Evolutionary conservation across 2,797 vertebrate species (phyloP).

Genomic region (Aeoliscus strigatus): DNA sequence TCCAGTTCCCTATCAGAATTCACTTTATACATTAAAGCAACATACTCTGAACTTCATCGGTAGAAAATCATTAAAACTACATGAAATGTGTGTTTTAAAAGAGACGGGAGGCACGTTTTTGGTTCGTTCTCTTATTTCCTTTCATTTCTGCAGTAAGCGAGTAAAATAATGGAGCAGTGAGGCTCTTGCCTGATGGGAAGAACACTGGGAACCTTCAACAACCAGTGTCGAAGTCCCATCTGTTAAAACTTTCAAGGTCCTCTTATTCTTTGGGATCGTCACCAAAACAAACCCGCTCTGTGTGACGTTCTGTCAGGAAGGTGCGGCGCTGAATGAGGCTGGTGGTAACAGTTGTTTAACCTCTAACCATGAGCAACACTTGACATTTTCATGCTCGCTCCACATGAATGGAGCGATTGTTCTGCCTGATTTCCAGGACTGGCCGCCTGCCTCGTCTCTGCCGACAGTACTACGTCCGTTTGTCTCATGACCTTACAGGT

Average conservation of each 20-base stretch:
- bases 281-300: conserved; percentile 39
- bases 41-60: too few species aligned
- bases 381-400: conserved; percentile 55
- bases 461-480: conserved; percentile 43
- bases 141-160: too few species aligned
- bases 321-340: conserved; percentile 3
- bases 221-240: conserved; percentile 4
- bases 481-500: conserved; percentile 62
- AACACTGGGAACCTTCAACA: not conserved
- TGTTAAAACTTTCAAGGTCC: conserved; percentile 26
- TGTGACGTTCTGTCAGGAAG: conserved; percentile 14
- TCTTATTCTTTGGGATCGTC: conserved; percentile 4
- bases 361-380: conserved; percentile 56
- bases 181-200: not conserved
- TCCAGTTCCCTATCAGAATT: too few species aligned
- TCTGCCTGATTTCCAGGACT: conserved; percentile 48
- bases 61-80: too few species aligned
- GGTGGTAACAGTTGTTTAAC: conserved; percentile 51
- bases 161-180: too few species aligned
- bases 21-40: too few species aligned
- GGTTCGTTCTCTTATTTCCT: too few species aligned
- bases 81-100: too few species aligned
- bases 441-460: conserved; percentile 32
- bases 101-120: too few species aligned
- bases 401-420: conserved; percentile 67